Evolutionary conservation across 2,888 invertebrate genomes (phyloP).

Genomic region (Meghimatium bilineatum): DNA sequence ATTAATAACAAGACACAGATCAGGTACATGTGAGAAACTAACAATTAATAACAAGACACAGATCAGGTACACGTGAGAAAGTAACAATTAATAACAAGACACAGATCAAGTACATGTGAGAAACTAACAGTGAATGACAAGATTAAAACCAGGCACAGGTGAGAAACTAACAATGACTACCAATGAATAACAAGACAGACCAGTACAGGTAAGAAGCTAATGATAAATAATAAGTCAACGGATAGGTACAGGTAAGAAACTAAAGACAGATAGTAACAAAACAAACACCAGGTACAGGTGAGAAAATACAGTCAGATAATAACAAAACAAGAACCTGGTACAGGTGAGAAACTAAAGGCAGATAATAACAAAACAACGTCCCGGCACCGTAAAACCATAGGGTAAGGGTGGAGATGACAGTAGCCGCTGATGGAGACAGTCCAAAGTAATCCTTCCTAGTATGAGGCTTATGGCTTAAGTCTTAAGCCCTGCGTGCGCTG

Average conservation of each 20-base stretch:
- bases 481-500: conserved; percentile 37
- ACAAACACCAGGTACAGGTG: neutral
- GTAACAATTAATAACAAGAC: neutral
- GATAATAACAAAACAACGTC: neutral
- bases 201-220: no score
- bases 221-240: no score
- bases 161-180: no score
- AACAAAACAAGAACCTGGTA: neutral
- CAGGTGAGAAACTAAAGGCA: no score
- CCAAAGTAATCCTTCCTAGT: conserved; percentile 23
- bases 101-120: neutral
- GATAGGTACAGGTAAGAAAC: no score
- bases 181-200: no score
- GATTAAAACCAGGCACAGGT: no score
- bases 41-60: neutral
- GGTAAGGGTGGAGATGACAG: neutral
- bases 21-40: neutral
- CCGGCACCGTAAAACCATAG: neutral
- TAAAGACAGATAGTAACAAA: no score
- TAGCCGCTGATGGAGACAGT: conserved; percentile 12
- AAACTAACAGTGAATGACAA: no score
- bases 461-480: conserved; percentile 39
- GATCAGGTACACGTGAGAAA: neutral
- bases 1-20: neutral
- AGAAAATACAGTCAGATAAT: neutral